These are phyloP conservation scores for Pimpla rufipes DNA, from an alignment of 2,888 invertebrate species.

Conservation along the genomic window DNA sequence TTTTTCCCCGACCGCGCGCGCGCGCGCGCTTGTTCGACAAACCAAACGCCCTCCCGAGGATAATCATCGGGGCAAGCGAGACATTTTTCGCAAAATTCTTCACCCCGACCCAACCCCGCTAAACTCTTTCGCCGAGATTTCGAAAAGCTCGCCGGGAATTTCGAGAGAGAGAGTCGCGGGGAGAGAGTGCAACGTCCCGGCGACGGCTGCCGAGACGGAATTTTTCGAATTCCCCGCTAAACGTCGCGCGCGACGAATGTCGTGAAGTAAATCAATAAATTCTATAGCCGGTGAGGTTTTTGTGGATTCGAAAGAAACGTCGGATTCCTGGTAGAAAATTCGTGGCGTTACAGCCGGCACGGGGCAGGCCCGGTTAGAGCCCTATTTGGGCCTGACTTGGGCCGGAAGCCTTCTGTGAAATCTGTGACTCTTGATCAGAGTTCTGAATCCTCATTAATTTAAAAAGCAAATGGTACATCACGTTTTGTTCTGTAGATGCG, in stretches of 20 bases:
- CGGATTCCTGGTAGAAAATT: no score
- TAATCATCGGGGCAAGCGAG: slow-evolving; percentile 35
- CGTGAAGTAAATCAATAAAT: neutral
- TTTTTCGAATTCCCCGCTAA: neutral
- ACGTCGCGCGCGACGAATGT: neutral
- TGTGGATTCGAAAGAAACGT: no score
- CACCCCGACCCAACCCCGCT: slow-evolving; percentile 10
- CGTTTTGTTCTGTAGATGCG: no score
- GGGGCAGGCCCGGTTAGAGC: no score
- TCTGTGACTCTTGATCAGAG: no score
- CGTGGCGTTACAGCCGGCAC: no score
- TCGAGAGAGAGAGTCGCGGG: slow-evolving; percentile 21
- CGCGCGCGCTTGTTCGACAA: slow-evolving; percentile 1
- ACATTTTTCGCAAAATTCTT: slow-evolving; percentile 52
- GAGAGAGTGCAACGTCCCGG: slow-evolving; percentile 19
- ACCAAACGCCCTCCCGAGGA: neutral
- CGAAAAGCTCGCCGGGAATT: slow-evolving; percentile 2
- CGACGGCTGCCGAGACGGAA: neutral
- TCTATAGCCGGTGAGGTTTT: neutral
- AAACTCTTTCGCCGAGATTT: slow-evolving; percentile 4
- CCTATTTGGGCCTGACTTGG: no score
- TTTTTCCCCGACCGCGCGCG: slow-evolving; percentile 1
- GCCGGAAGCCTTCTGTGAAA: no score
- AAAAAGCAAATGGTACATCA: no score
- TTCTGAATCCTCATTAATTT: no score